These are phyloP conservation scores for Coremacera marginata DNA, from an alignment of 2,888 invertebrate species.

Conservation along the genomic window DNA sequence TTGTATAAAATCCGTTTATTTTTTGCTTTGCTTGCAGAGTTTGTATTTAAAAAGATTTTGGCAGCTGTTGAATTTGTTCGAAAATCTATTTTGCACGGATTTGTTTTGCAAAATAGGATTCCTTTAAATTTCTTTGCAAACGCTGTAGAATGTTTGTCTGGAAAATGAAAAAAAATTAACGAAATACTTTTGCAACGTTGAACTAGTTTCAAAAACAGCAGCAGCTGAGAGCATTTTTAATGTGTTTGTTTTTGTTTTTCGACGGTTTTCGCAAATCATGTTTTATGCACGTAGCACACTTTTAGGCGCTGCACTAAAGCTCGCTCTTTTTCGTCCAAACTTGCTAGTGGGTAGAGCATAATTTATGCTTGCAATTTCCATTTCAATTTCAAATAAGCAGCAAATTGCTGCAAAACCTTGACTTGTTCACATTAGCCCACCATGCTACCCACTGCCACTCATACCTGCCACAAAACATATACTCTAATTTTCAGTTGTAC, in stretches of 20 bases:
- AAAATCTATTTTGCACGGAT: background rate
- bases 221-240: constrained; percentile 10
- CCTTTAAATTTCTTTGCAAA: background rate
- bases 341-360: background rate
- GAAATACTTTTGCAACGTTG: constrained; percentile 17
- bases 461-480: background rate
- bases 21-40: background rate
- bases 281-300: constrained; percentile 21
- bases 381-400: constrained; percentile 27
- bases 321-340: background rate
- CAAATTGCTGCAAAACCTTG: constrained; percentile 32
- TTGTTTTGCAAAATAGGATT: background rate
- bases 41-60: background rate
- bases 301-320: constrained; percentile 13
- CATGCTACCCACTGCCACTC: background rate
- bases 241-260: background rate
- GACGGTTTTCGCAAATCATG: background rate
- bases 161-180: background rate
- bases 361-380: constrained; percentile 22
- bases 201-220: constrained; percentile 13
- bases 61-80: background rate
- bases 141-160: background rate
- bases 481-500: background rate
- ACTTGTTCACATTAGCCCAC: background rate
- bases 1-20: background rate